A percentile compares a stretch with the other conserved stretches of the same genome.
Evolutionary conservation across 2,888 invertebrate genomes (phyloP).

Genomic region (Beris chalybata): DNA sequence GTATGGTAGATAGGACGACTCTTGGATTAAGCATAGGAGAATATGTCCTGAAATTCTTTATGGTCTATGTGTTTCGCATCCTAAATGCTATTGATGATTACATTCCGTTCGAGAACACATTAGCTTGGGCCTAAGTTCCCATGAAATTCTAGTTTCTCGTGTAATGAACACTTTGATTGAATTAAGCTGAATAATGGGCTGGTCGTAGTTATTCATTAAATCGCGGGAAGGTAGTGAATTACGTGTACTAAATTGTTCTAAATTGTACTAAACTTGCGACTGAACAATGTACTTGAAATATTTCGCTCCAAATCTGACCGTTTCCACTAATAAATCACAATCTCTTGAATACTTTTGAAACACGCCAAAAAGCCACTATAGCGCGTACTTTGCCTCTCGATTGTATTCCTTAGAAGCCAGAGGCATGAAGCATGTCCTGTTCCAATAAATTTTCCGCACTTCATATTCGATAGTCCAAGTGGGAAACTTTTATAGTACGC

Average conservation of each 20-base stretch:
- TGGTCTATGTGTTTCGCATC: background rate
- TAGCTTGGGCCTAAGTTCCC: background rate
- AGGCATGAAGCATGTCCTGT: no score
- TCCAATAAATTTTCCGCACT: no score
- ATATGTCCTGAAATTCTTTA: no score
- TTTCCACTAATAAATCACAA: background rate
- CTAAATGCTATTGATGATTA: slow-evolving; percentile 14
- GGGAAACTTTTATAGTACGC: no score
- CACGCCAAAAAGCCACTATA: no score
- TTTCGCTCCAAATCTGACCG: background rate
- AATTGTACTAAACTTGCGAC: background rate
- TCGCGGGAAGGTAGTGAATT: background rate
- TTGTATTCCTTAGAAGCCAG: no score
- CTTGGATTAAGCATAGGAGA: no score
- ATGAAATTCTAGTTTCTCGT: background rate
- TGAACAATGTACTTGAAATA: background rate
- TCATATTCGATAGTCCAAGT: no score
- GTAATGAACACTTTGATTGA: slow-evolving; percentile 5
- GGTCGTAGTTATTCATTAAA: background rate
- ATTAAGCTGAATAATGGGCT: background rate
- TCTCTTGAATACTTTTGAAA: no score
- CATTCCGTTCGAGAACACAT: background rate
- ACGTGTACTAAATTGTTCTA: background rate
- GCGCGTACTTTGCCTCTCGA: no score
- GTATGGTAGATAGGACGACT: no score